Conservation (phyloP, 2,888 invertebrate species). For the Diarsia mendica region DNA sequence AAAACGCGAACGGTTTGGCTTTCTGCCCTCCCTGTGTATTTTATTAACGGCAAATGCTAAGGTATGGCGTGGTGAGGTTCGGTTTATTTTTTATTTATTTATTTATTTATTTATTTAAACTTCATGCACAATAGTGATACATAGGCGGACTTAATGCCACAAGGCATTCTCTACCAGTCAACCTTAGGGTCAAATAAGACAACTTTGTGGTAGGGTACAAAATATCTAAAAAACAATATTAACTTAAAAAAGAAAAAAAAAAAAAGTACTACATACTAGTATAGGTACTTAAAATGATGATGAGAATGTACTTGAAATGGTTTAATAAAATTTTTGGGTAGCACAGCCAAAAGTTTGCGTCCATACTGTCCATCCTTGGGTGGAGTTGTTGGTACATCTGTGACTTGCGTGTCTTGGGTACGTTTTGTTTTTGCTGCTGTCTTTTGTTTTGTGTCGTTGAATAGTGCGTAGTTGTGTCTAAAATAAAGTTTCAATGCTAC, state of each 20-base stretch:
- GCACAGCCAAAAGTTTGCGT: slow-evolving; percentile 63
- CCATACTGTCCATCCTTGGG: slow-evolving; percentile 19
- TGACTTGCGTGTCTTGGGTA: slow-evolving; percentile 19
- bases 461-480: background rate
- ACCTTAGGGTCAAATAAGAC: no score
- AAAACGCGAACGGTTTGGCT: slow-evolving; percentile 78
- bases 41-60: slow-evolving; percentile 75
- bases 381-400: slow-evolving; percentile 57
- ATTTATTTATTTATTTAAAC: no score
- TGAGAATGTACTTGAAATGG: no score
- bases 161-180: no score
- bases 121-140: no score
- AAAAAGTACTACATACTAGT: no score
- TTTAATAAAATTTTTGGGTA: slow-evolving; percentile 70
- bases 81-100: no score
- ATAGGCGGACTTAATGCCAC: no score
- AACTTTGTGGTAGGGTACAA: no score
- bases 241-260: no score
- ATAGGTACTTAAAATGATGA: no score
- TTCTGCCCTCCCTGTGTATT: slow-evolving; percentile 76
- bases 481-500: background rate
- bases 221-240: no score
- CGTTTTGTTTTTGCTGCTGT: slow-evolving; percentile 18
- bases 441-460: slow-evolving; percentile 5
- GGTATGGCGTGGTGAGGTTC: slow-evolving; percentile 70